Conservation (phyloP, 1,140 invertebrate species). For the Drosophila subobscura region DNA sequence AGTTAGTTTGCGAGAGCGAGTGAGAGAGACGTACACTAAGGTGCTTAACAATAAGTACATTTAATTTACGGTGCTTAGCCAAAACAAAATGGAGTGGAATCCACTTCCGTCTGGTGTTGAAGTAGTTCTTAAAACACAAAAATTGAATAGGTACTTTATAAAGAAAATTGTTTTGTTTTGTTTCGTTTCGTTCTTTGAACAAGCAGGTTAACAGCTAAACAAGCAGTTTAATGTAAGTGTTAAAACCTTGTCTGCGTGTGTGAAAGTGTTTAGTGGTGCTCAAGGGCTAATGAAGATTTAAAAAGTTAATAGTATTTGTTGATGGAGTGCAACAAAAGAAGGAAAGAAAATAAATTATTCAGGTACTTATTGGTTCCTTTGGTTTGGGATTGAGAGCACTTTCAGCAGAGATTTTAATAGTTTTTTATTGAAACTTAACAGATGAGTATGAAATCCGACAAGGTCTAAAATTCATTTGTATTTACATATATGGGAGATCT, state of each 20-base stretch:
- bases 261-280: no score
- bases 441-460: no score
- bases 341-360: not conserved
- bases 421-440: no score
- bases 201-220: conserved; percentile 71
- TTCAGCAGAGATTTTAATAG: no score
- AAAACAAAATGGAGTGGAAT: conserved; percentile 54
- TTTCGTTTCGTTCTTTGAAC: conserved; percentile 23
- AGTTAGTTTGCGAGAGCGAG: conserved; percentile 1
- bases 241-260: conserved; percentile 6
- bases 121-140: conserved; percentile 37
- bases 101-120: conserved; percentile 48
- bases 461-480: no score
- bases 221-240: conserved; percentile 47
- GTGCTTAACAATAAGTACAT: conserved; percentile 73
- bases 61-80: conserved; percentile 68
- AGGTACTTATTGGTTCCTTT: not conserved
- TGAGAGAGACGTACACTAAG: conserved; percentile 60
- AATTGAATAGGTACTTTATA: conserved; percentile 53
- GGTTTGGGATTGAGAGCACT: no score
- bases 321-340: not conserved
- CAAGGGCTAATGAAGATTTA: no score
- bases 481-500: no score
- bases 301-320: no score
- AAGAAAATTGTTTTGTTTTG: conserved; percentile 40